These are phyloP conservation scores for Callyntrura sp. DNA, from an alignment of 2,888 invertebrate species.

Conservation along the genomic window DNA sequence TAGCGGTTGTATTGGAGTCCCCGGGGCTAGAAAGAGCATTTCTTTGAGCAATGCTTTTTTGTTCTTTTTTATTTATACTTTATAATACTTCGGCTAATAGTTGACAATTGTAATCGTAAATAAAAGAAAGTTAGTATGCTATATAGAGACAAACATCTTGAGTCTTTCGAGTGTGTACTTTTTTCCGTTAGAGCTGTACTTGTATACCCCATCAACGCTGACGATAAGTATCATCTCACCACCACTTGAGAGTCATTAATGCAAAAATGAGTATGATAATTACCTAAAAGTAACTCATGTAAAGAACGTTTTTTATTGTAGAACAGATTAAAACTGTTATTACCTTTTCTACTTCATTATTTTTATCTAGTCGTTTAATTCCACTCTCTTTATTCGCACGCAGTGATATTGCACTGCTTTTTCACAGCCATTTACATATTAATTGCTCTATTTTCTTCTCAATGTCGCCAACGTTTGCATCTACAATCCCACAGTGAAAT, in stretches of 20 bases:
- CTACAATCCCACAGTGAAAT: neutral
- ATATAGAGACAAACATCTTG: neutral
- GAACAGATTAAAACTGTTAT: constrained; percentile 36
- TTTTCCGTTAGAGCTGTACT: neutral
- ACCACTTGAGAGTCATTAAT: constrained; percentile 33
- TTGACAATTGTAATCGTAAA: neutral
- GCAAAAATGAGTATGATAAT: constrained; percentile 60
- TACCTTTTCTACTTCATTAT: constrained; percentile 40
- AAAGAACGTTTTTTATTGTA: constrained; percentile 38
- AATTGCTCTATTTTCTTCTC: constrained; percentile 29
- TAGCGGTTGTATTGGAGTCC: no score
- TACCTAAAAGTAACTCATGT: constrained; percentile 49
- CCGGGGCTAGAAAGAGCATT: no score
- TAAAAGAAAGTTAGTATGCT: neutral
- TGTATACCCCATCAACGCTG: neutral
- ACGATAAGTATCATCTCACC: constrained; percentile 21
- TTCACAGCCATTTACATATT: constrained; percentile 26
- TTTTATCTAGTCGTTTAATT: constrained; percentile 54
- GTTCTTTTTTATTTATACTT: no score
- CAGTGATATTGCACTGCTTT: neutral
- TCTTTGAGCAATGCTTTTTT: no score
- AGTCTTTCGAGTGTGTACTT: neutral
- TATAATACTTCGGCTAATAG: no score
- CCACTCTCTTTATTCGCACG: neutral
- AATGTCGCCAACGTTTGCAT: neutral